Percentiles rank a stretch among this genome's conserved stretches.
phyloP scores from a whole-genome alignment of 2,113 vertebrate genomes.

The Deroptyus accipitrinus region DNA sequence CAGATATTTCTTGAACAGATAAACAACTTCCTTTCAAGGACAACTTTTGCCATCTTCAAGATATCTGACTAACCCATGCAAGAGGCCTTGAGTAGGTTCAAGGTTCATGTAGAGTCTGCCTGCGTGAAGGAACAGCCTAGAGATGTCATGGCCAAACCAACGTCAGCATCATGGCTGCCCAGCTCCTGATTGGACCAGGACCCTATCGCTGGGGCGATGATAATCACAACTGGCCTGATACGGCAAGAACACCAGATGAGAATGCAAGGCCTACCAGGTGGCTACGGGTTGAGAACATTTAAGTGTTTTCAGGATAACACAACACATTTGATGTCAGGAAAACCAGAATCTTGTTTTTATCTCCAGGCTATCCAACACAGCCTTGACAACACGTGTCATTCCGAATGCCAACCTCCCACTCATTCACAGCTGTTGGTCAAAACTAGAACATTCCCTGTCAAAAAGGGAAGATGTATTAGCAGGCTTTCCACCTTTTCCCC shows the following conservation, averaged over 20 bases:
- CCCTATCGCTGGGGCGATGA: accelerated
- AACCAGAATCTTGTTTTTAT: not conserved
- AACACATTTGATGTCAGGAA: not conserved
- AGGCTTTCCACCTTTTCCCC: not conserved
- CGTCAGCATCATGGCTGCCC: accelerated
- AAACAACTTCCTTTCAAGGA: not conserved
- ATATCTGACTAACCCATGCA: accelerated
- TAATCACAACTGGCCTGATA: not conserved
- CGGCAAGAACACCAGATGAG: accelerated
- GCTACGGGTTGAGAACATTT: not conserved
- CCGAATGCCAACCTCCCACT: not conserved
- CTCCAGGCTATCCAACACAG: not conserved
- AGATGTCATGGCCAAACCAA: accelerated
- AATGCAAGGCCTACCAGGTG: not conserved
- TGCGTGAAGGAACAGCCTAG: accelerated
- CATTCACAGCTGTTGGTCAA: not conserved
- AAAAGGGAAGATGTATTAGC: not conserved
- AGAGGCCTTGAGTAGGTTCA: not conserved
- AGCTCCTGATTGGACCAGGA: not conserved
- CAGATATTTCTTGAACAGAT: not conserved
- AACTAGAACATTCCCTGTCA: not conserved
- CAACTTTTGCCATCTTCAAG: accelerated
- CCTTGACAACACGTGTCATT: not conserved
- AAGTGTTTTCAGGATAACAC: not conserved
- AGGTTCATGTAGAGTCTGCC: not conserved